Evolutionary conservation across 2,888 invertebrate species (phyloP), one percentile per base, ranked within the genome.

Genomic region (Automeris io): DNA sequence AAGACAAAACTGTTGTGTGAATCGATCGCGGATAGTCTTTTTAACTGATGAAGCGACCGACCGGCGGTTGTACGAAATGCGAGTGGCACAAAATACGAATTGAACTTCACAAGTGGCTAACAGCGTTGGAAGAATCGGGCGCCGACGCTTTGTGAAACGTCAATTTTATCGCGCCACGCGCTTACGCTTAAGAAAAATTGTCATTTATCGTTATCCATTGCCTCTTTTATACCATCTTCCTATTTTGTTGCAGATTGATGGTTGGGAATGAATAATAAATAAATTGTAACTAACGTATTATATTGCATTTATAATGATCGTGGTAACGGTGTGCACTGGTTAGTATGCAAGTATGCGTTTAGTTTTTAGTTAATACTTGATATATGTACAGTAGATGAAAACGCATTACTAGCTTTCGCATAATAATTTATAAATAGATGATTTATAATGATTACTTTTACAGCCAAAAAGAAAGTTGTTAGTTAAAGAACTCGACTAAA

Each of bases 111-210:
- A n/a, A n/a, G n/a, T n/a, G n/a, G n/a, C n/a, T n/a, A n/a, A n/a
- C n/a, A n/a, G 57, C 59, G 62, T 61, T 64, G 61, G 57, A 49
- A 45, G 51, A 51, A 49, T 51, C 51, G 50, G 49, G 47, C 57
- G 58, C 47, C 57, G 51, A 54, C 49, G 56, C 59, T 48, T 46
- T 51, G 55, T 49, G 62, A 61, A 67, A 76, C 74, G 72, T 76
- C 73, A 78, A 59, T 57, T 62, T 65, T 64, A 74, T 70, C 70
- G 64, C 63, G 54, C 68, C 61, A 71, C 63, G 75, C 77, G 75
- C 69, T 46, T 68, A 78, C 78, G 72, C 74, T 55, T 47, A 44
- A 21, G 31, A 24, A 21, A 41, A 34, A 23, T 37, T 49, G 32
- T 37, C 25, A 32, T 47, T 41, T 33, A 18, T 5, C 43, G 22